phyloP scores from a whole-genome alignment of 1,140 invertebrate genomes.

The Drosophila insularis region DNA sequence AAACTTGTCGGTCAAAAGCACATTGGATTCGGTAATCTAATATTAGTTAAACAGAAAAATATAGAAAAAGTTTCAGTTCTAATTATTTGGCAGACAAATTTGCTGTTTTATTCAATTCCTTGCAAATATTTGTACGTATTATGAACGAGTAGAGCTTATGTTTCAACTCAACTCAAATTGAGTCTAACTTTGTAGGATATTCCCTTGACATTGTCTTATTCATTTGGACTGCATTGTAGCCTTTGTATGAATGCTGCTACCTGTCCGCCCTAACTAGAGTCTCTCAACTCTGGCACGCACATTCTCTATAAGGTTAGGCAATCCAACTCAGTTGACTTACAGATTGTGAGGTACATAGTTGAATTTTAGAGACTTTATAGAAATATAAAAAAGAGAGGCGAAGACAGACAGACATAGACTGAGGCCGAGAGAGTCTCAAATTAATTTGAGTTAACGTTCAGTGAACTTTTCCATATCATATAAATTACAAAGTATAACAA shows the following conservation, averaged over 20 bases:
- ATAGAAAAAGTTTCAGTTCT: too few species aligned
- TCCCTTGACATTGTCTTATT: background rate
- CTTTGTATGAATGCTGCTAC: conserved; percentile 28
- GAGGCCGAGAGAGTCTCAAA: background rate
- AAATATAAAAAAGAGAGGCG: background rate
- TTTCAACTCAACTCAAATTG: too few species aligned
- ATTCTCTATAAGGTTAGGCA: conserved; percentile 53
- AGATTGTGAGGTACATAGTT: conserved; percentile 13
- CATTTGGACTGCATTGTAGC: background rate
- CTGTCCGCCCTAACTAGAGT: conserved; percentile 59
- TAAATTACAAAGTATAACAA: conserved; percentile 35
- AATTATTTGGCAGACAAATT: too few species aligned
- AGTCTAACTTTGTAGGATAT: too few species aligned
- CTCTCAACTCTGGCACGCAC: conserved; percentile 28
- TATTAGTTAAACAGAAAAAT: too few species aligned
- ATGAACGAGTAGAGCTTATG: too few species aligned
- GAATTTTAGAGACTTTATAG: conserved; percentile 17
- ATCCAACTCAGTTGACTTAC: conserved; percentile 20
- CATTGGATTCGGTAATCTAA: too few species aligned
- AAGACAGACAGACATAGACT: too few species aligned
- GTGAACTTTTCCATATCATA: conserved; percentile 56
- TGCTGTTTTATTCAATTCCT: too few species aligned
- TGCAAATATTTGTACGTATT: too few species aligned
- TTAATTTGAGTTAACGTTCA: conserved; percentile 56
- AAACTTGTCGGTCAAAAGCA: too few species aligned